phyloP scores from a whole-genome alignment of 2,797 vertebrate species.

The Sebastes ruberrimus region DNA sequence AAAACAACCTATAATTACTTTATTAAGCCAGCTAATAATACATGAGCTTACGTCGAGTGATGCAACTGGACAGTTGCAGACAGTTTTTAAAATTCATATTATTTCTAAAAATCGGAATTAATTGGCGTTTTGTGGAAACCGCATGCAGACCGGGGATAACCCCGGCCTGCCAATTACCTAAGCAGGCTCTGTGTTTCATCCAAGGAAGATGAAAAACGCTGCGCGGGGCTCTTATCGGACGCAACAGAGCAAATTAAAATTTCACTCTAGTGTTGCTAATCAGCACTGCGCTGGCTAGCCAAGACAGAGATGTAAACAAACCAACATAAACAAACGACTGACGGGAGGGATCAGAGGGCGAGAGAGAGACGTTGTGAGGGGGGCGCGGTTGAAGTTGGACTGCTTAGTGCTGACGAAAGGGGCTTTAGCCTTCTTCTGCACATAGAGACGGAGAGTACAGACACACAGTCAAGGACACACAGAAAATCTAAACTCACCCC shows the following conservation, averaged over 20 bases:
- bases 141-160: conserved; percentile 75
- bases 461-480: conserved; percentile 31
- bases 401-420: conserved; percentile 61
- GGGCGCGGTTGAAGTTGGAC: conserved; percentile 34
- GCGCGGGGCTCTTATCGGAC: conserved; percentile 75
- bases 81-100: conserved; percentile 23
- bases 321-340: conserved; percentile 67
- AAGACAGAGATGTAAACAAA: conserved; percentile 80
- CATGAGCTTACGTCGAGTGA: conserved; percentile 33
- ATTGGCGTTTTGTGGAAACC: conserved; percentile 75
- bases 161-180: conserved; percentile 81
- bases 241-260: conserved; percentile 85
- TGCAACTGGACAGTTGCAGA: conserved; percentile 46
- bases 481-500: background rate
- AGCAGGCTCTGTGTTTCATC: conserved; percentile 74
- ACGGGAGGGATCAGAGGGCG: conserved; percentile 13
- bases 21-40: conserved; percentile 68
- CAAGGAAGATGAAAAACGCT: conserved; percentile 77
- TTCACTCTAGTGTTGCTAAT: conserved; percentile 81
- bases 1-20: conserved; percentile 55
- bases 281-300: conserved; percentile 69
- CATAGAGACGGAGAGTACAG: background rate
- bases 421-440: conserved; percentile 25
- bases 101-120: conserved; percentile 71
- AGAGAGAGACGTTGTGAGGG: background rate